These are phyloP conservation scores for Hyles lineata DNA, from an alignment of 2,888 invertebrate genomes.

Conservation along the genomic window DNA sequence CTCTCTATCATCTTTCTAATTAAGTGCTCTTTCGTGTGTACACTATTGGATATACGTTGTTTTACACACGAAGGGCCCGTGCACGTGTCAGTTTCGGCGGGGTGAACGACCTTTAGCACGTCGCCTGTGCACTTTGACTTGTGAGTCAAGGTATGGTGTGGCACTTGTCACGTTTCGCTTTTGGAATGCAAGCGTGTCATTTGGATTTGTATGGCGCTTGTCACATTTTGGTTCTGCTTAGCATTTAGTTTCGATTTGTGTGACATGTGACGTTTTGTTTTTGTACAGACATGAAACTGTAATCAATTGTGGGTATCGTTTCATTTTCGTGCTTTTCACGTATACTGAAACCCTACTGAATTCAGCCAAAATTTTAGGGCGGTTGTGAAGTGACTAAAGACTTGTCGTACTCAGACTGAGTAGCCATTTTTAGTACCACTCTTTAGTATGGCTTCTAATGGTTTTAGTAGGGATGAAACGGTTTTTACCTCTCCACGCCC, in stretches of 20 bases:
- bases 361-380: too few relatives aligned
- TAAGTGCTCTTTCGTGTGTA: slow-evolving; percentile 40
- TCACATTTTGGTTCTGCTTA: neutral
- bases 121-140: slow-evolving; percentile 69
- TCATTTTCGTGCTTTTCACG: too few relatives aligned
- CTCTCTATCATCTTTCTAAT: slow-evolving; percentile 13
- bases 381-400: too few relatives aligned
- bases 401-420: too few relatives aligned
- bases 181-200: slow-evolving; percentile 33
- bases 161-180: slow-evolving; percentile 39
- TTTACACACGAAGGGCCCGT: slow-evolving; percentile 31
- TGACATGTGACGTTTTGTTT: neutral
- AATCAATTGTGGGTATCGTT: neutral
- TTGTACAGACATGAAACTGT: neutral
- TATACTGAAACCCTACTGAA: too few relatives aligned
- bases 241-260: neutral
- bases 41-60: slow-evolving; percentile 20
- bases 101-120: slow-evolving; percentile 72
- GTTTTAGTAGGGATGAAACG: too few relatives aligned
- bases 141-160: slow-evolving; percentile 50
- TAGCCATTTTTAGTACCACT: too few relatives aligned
- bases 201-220: slow-evolving; percentile 28
- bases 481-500: too few relatives aligned
- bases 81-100: slow-evolving; percentile 71
- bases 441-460: too few relatives aligned